Percentiles rank a stretch among this genome's conserved stretches.
phyloP scores from a whole-genome alignment of 2,888 invertebrate species.

The Ecliptopera silaceata region DNA sequence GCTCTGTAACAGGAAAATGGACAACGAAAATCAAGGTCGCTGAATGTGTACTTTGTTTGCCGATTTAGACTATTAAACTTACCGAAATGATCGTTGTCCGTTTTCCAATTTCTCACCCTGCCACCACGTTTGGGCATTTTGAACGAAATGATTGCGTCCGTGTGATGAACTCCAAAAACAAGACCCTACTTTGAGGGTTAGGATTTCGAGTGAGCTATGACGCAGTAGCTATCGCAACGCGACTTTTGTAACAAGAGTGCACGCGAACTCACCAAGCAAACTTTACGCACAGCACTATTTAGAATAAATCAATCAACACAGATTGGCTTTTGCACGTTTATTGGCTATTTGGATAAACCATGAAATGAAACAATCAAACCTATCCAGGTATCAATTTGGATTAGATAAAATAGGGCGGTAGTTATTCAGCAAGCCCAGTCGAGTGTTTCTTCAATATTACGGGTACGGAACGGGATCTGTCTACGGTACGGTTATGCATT shows the following conservation, averaged over 20 bases:
- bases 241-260: not conserved
- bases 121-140: constrained; percentile 78
- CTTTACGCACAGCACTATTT: not conserved
- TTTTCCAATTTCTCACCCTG: constrained; percentile 66
- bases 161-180: not conserved
- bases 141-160: constrained; percentile 16
- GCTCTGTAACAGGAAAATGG: constrained; percentile 55
- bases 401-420: too few relatives aligned
- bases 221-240: constrained; percentile 33
- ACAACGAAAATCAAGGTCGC: too few relatives aligned
- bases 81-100: constrained; percentile 69
- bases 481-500: too few relatives aligned
- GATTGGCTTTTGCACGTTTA: not conserved
- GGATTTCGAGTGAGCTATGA: constrained; percentile 24
- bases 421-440: too few relatives aligned
- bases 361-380: too few relatives aligned
- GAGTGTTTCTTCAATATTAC: too few relatives aligned
- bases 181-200: constrained; percentile 28
- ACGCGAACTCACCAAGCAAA: not conserved
- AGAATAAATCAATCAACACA: not conserved
- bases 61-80: constrained; percentile 38
- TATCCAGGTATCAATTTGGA: too few relatives aligned
- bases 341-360: too few relatives aligned
- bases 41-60: not conserved
- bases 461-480: too few relatives aligned